Conservation (phyloP, 2,113 vertebrate genomes). For the Reinhardtius hippoglossoides region DNA sequence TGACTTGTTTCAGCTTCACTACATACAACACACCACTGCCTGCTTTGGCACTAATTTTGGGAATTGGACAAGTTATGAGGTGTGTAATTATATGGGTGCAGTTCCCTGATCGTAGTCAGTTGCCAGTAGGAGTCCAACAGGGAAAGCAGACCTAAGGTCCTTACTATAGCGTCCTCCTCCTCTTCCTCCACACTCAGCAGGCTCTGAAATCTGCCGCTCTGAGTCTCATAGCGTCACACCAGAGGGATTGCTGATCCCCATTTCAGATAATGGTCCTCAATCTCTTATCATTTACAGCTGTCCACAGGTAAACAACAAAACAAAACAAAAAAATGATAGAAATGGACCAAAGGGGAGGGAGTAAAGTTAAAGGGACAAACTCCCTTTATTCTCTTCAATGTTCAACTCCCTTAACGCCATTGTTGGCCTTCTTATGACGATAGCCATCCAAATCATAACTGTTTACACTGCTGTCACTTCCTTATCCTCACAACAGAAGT, state of each 20-base stretch:
- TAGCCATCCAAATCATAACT: constrained; percentile 82
- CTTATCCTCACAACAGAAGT: constrained; percentile 70
- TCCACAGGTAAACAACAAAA: constrained; percentile 84
- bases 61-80: not conserved
- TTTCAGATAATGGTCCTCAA: constrained; percentile 83
- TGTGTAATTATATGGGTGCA: not conserved
- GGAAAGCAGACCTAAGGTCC: constrained; percentile 18
- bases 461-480: constrained; percentile 71
- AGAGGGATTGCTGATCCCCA: constrained; percentile 84
- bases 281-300: constrained; percentile 87
- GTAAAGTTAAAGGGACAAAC: constrained; percentile 60
- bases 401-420: constrained; percentile 51
- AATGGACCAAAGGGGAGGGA: constrained; percentile 66
- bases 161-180: constrained; percentile 25
- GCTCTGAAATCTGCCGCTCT: constrained; percentile 66
- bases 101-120: constrained; percentile 6
- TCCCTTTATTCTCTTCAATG: constrained; percentile 53
- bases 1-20: too few species aligned
- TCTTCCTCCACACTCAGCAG: constrained; percentile 44
- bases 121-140: constrained; percentile 12
- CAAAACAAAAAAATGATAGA: constrained; percentile 80
- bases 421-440: constrained; percentile 60
- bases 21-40: too few species aligned
- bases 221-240: constrained; percentile 79
- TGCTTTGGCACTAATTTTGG: not conserved